phyloP scores from a whole-genome alignment of 1,140 invertebrate genomes.

The Brachionus plicatilis region DNA sequence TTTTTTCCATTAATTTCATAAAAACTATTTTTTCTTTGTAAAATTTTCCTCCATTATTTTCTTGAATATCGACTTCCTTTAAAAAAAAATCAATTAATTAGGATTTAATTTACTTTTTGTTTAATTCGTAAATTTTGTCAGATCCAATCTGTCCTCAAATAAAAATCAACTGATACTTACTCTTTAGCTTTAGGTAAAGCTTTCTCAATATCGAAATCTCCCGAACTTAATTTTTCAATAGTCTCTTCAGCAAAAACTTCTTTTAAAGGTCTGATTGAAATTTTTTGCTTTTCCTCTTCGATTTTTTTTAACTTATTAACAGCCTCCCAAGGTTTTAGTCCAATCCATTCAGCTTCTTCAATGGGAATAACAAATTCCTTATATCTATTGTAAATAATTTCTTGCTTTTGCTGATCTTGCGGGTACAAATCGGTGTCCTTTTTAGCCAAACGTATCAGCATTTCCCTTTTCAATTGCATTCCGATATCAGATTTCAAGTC shows the following conservation, averaged over 20 bases:
- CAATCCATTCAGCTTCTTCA: slow-evolving; percentile 42
- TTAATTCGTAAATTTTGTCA: neutral
- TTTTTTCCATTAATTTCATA: neutral
- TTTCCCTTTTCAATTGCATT: slow-evolving; percentile 73
- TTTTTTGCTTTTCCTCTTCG: slow-evolving; percentile 36
- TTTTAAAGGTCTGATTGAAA: slow-evolving; percentile 21
- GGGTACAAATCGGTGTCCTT: slow-evolving; percentile 58
- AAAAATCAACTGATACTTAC: neutral
- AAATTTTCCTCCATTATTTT: slow-evolving; percentile 12
- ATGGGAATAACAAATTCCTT: slow-evolving; percentile 68
- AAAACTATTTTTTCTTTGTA: neutral
- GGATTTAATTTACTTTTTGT: neutral
- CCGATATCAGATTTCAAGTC: slow-evolving; percentile 77
- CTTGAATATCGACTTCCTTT: slow-evolving; percentile 1
- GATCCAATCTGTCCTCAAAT: neutral
- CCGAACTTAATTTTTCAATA: neutral
- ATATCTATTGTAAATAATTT: slow-evolving; percentile 75
- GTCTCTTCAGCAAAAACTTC: slow-evolving; percentile 37
- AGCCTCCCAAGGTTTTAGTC: slow-evolving; percentile 40
- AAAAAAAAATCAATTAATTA: neutral
- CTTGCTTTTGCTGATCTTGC: slow-evolving; percentile 66
- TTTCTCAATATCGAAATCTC: neutral
- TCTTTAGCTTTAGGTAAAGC: neutral
- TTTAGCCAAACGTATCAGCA: slow-evolving; percentile 60
- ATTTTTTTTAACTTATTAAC: slow-evolving; percentile 39